These are phyloP conservation scores for Nipponia nippon DNA, from an alignment of 2,113 vertebrate genomes.

Conservation along the genomic window DNA sequence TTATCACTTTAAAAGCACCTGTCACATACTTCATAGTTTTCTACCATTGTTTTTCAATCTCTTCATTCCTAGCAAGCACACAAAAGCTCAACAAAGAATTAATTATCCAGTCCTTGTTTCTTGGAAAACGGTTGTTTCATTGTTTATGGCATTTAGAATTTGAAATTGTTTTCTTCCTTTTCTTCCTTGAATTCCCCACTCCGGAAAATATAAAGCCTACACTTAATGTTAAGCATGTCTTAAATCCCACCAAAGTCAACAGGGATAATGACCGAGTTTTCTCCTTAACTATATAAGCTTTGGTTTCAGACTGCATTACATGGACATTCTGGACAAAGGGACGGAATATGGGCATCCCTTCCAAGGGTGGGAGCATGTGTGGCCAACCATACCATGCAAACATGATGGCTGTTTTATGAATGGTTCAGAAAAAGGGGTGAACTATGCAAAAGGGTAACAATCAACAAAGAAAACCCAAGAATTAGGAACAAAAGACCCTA, in stretches of 20 bases:
- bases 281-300: background rate
- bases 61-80: background rate
- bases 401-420: background rate
- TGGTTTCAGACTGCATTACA: background rate
- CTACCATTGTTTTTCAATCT: background rate
- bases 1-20: constrained; percentile 19
- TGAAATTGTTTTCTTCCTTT: background rate
- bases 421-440: background rate
- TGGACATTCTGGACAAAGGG: background rate
- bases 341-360: background rate
- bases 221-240: background rate
- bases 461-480: background rate
- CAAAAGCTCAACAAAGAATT: background rate
- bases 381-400: background rate
- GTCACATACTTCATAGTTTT: background rate
- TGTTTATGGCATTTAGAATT: background rate
- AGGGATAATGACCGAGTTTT: background rate
- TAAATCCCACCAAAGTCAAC: background rate
- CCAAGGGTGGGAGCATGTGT: background rate
- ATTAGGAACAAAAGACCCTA: background rate
- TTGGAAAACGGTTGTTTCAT: background rate
- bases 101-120: background rate
- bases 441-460: background rate
- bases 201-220: background rate
- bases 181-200: background rate